Percentiles rank a stretch among this genome's conserved stretches.
Conservation (phyloP, 2,888 invertebrate species). For the Elegia similella region DNA sequence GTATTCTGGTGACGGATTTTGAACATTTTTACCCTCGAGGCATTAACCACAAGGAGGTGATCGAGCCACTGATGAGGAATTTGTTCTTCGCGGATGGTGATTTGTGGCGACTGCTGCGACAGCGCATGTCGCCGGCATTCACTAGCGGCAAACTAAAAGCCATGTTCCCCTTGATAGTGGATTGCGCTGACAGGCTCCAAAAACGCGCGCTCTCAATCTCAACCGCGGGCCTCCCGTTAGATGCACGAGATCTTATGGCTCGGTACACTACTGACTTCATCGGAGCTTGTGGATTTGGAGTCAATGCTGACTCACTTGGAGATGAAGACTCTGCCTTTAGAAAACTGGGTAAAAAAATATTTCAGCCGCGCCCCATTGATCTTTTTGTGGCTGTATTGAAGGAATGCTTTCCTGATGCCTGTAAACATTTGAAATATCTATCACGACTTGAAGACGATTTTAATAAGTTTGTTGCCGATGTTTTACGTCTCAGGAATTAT, state of each 20-base stretch:
- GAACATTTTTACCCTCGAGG: conserved; percentile 50
- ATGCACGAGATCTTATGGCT: conserved; percentile 61
- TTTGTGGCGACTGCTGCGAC: conserved; percentile 52
- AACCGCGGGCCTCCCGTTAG: conserved; percentile 33
- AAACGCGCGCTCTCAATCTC: conserved; percentile 34
- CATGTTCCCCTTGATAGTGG: conserved; percentile 58
- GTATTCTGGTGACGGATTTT: conserved; percentile 52
- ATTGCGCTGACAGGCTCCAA: conserved; percentile 51
- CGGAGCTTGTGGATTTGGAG: conserved; percentile 59
- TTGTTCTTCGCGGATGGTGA: conserved; percentile 59
- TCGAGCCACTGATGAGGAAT: conserved; percentile 53
- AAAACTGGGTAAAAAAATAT: conserved; percentile 47
- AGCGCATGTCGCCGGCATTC: conserved; percentile 58
- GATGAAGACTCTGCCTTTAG: conserved; percentile 53
- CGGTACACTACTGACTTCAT: conserved; percentile 63
- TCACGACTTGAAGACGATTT: conserved; percentile 47
- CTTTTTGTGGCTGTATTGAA: conserved; percentile 38
- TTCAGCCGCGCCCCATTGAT: conserved; percentile 34
- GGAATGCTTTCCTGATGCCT: conserved; percentile 44
- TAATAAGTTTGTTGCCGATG: conserved; percentile 9
- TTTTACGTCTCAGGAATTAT: background rate
- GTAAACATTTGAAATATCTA: conserved; percentile 41
- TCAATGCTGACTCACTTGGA: conserved; percentile 51
- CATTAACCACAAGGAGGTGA: conserved; percentile 36
- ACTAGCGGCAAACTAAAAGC: conserved; percentile 55